These are phyloP conservation scores for Drosophila heteroneura DNA, from an alignment of 2,888 invertebrate genomes.

Conservation along the genomic window DNA sequence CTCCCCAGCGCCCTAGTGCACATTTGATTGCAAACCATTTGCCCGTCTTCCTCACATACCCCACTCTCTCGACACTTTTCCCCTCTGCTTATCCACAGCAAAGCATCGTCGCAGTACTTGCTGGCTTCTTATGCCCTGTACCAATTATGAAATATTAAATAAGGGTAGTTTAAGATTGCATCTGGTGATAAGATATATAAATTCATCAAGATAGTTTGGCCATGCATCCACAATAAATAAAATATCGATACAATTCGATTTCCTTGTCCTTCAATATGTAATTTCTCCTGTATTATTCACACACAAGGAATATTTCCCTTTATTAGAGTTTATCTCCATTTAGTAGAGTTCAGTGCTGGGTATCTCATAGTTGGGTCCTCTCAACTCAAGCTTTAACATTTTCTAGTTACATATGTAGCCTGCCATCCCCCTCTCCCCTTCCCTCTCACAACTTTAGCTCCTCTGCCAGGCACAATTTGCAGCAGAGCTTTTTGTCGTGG, in stretches of 20 bases:
- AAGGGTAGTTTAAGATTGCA: background rate
- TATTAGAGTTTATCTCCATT: background rate
- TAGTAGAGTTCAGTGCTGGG: background rate
- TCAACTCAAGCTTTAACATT: background rate
- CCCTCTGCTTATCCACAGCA: constrained; percentile 1
- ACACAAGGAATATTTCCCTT: background rate
- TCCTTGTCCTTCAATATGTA: background rate
- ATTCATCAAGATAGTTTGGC: background rate
- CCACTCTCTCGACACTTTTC: constrained; percentile 4
- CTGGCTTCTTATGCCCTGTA: constrained; percentile 22
- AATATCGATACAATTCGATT: background rate
- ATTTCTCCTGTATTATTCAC: background rate
- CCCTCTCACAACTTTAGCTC: background rate
- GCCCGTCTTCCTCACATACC: constrained; percentile 34
- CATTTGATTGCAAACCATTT: constrained; percentile 80
- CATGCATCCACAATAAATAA: background rate
- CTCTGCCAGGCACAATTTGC: constrained; percentile 4
- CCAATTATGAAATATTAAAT: too few relatives aligned
- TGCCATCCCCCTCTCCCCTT: background rate
- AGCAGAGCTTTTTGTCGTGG: constrained; percentile 14
- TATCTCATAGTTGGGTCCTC: background rate
- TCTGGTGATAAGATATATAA: background rate
- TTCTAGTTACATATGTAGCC: constrained; percentile 8
- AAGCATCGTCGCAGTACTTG: constrained; percentile 26
- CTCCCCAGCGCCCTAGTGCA: constrained; percentile 30